Base-by-base conservation (phyloP, 2,888 invertebrate species). In the Ceriagrion tenellum region DNA sequence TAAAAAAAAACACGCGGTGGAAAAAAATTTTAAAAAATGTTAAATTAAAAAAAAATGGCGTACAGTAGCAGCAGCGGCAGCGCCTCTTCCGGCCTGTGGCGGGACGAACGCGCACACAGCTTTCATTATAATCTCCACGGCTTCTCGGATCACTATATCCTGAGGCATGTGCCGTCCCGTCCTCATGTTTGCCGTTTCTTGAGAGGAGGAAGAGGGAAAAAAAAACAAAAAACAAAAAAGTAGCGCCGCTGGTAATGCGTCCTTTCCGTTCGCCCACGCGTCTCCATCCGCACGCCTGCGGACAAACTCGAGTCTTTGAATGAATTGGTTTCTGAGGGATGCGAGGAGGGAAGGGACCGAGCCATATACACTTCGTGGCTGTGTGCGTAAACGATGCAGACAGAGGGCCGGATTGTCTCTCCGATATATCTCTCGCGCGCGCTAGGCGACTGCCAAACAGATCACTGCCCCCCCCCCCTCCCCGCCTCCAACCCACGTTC, bases 31-130 rank as follows among this genome's bases (percentile, higher is more conserved):
- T 47, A 47, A 47, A 81, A 35, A 26, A 81, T 1, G 74, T 12
- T 10, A 81, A 16, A 16, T 6, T 1, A 35, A 69, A 69, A 23
- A 16, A 59, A 23, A 69, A 69, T 8, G 69, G 30, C 35, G 81
- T 30, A 81, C 81, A 81, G 81, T 81, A 81, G 81, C 69, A 35
- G n/a, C n/a, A n/a, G n/a, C n/a, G n/a, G n/a, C n/a, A n/a, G n/a
- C n/a, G n/a, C 35, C 81, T 81, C 35, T 12, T 81, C 30, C 81
- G 35, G 30, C 35, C 4, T 47, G 47, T 16, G 30, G 13, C 12
- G 16, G 18, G 81, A 16, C 47, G 2, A 47, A 47, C 47, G 8
- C 0, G 35, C 81, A 81, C 81, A 13, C 35, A 35, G 30, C 81
- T 81, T 81, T 35, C 81, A 81, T 81, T 35, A 47, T 47, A 81